Percentiles rank a stretch among this genome's conserved stretches.
phyloP scores from a whole-genome alignment of 2,888 invertebrate species.

The Heteropelma amictum region DNA sequence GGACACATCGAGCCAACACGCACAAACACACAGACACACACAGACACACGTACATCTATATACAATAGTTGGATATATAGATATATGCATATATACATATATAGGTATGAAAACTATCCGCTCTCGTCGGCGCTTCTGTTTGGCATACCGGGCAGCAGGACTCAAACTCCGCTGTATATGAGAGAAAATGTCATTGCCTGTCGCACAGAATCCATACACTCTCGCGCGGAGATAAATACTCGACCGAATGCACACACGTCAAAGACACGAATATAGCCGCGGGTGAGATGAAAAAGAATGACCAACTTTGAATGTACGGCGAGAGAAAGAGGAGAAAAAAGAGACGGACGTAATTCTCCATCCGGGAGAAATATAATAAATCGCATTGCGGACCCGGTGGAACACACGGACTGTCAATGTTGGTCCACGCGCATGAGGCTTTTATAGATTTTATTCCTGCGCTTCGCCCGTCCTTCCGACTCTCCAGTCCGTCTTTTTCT shows the following conservation, averaged over 20 bases:
- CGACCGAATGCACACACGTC: too few relatives aligned
- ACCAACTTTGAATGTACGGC: too few relatives aligned
- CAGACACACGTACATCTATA: not conserved
- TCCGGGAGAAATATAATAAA: conserved; percentile 16
- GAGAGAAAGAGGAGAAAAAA: not conserved
- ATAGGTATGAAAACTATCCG: not conserved
- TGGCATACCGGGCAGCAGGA: conserved; percentile 69
- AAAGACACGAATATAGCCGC: too few relatives aligned
- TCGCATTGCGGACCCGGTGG: not conserved
- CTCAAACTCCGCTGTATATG: not conserved
- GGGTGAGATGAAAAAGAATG: too few relatives aligned
- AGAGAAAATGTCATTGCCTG: not conserved
- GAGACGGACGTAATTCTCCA: not conserved
- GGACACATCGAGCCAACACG: conserved; percentile 60
- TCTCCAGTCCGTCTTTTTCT: not conserved
- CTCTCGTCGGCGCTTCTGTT: conserved; percentile 74
- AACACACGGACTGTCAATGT: conserved; percentile 21
- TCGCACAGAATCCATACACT: not conserved
- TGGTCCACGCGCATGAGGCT: conserved; percentile 27
- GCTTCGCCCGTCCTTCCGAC: not conserved
- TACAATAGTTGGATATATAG: not conserved
- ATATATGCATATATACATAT: not conserved
- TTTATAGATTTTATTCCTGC: conserved; percentile 21
- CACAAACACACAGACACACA: conserved; percentile 11
- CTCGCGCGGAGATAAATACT: too few relatives aligned